Percentiles rank a stretch among this genome's conserved stretches.
These are phyloP conservation scores for Aspidiotus rigidus DNA, from an alignment of 2,888 invertebrate species.

Conservation along the genomic window DNA sequence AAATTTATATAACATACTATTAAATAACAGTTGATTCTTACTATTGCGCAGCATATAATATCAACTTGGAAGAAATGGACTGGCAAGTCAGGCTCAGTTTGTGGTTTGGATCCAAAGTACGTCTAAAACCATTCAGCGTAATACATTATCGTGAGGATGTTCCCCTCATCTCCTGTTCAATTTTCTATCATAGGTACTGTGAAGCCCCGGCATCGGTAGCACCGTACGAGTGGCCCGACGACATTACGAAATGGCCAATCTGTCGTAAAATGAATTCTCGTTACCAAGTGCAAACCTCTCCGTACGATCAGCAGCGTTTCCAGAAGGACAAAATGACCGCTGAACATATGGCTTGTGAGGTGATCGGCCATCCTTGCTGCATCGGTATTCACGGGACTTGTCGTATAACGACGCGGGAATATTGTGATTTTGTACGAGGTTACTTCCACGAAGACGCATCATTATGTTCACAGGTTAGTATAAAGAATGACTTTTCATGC, in stretches of 20 bases:
- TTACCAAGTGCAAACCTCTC: constrained; percentile 38
- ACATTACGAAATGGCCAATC: constrained; percentile 97
- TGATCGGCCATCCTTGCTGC: constrained; percentile 96
- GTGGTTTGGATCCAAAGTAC: constrained; percentile 92
- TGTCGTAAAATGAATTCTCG: constrained; percentile 67
- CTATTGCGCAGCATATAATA: constrained; percentile 63
- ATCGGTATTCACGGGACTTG: constrained; percentile 92
- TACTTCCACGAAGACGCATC: constrained; percentile 94
- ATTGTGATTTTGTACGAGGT: constrained; percentile 89
- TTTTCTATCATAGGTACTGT: constrained; percentile 58
- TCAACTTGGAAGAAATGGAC: constrained; percentile 95
- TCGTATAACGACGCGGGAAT: constrained; percentile 86
- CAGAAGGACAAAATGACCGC: constrained; percentile 38
- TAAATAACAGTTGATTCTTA: constrained; percentile 12
- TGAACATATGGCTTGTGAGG: constrained; percentile 93
- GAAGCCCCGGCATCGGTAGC: constrained; percentile 89
- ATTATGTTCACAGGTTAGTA: constrained; percentile 75
- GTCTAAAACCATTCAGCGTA: constrained; percentile 40
- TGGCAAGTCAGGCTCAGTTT: constrained; percentile 86
- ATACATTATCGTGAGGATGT: not conserved
- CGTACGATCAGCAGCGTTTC: constrained; percentile 34
- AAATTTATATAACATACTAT: not conserved
- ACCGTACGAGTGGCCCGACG: constrained; percentile 95
- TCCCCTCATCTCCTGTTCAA: not conserved
- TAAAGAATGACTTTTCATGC: too few relatives aligned